phyloP scores from a whole-genome alignment of 2,888 invertebrate genomes.

The Hymenopus coronatus region DNA sequence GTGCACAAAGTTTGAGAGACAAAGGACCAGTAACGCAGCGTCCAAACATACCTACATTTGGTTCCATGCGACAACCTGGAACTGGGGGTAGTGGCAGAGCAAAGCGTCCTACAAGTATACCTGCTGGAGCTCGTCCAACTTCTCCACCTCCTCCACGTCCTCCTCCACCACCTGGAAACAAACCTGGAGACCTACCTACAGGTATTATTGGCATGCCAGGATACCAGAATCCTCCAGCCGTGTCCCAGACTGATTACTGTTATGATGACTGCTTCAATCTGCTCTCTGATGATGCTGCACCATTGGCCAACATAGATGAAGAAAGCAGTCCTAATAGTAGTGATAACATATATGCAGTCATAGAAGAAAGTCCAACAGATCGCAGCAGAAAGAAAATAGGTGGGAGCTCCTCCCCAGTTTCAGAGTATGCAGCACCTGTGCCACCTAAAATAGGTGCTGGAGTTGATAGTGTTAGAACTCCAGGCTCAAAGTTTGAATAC shows the following conservation, averaged over 20 bases:
- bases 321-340: constrained; percentile 53
- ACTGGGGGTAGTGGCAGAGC: constrained; percentile 34
- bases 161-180: constrained; percentile 41
- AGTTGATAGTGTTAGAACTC: background rate
- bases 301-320: constrained; percentile 60
- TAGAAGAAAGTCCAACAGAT: constrained; percentile 68
- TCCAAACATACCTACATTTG: constrained; percentile 70
- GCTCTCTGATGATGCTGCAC: constrained; percentile 53
- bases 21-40: constrained; percentile 50
- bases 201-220: constrained; percentile 41
- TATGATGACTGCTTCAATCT: constrained; percentile 77
- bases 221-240: constrained; percentile 47
- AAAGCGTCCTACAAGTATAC: constrained; percentile 73
- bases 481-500: constrained; percentile 44
- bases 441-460: constrained; percentile 10
- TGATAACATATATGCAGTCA: constrained; percentile 85
- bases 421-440: constrained; percentile 24
- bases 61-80: constrained; percentile 75
- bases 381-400: constrained; percentile 13
- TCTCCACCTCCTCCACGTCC: constrained; percentile 74
- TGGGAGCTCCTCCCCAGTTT: background rate
- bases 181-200: constrained; percentile 29
- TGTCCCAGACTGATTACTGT: constrained; percentile 49
- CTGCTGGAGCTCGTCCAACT: constrained; percentile 64
- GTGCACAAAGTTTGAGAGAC: constrained; percentile 81